Percentiles rank a stretch among this genome's conserved stretches.
Evolutionary conservation across 2,113 vertebrate genomes (phyloP).

Genomic region (Megalops atlanticus): DNA sequence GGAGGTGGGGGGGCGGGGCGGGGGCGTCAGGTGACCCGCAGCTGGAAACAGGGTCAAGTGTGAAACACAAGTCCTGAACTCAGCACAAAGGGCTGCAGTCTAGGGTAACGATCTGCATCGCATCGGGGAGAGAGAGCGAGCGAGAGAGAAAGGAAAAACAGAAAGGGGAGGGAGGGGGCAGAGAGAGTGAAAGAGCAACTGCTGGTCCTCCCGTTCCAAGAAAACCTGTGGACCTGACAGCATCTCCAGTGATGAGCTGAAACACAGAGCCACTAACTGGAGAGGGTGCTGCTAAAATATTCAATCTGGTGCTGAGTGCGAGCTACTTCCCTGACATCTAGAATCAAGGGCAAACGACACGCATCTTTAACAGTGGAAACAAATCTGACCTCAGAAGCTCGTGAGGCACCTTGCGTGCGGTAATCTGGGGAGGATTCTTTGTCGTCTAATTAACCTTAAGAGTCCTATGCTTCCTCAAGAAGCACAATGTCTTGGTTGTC

Average conservation of each 20-base stretch:
- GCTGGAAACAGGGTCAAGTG: constrained; percentile 65
- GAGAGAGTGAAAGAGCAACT: background rate
- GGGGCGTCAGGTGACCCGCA: constrained; percentile 50
- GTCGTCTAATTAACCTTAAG: no score
- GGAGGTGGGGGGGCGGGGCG: background rate
- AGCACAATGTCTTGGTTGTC: no score
- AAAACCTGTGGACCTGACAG: background rate
- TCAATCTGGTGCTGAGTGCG: background rate
- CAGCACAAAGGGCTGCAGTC: constrained; percentile 36
- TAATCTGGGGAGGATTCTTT: no score
- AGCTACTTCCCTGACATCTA: no score
- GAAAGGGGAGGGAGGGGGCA: background rate
- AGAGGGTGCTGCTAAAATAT: background rate
- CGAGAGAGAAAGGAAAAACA: background rate
- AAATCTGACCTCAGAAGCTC: no score
- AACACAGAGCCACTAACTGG: background rate
- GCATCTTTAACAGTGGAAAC: no score
- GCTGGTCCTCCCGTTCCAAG: background rate
- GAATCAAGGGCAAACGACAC: no score
- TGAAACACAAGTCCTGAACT: constrained; percentile 58
- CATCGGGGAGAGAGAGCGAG: background rate
- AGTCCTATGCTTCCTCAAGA: no score
- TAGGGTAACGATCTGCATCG: constrained; percentile 27
- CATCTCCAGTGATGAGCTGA: background rate
- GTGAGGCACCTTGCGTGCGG: no score